Base-by-base conservation (phyloP, 2,888 invertebrate species). In the Tetrapedia diversipes region DNA sequence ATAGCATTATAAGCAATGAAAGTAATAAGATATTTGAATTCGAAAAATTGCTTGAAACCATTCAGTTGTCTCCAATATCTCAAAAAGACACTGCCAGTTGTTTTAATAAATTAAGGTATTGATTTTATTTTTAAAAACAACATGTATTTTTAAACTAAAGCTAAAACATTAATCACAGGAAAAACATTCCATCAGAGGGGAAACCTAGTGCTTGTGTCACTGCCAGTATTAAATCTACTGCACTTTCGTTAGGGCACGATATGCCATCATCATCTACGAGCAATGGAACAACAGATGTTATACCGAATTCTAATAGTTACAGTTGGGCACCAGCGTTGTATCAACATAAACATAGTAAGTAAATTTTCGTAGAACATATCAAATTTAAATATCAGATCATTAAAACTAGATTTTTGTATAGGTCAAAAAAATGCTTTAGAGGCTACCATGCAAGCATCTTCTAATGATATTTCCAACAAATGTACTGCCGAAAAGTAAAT, bases 301-400 rank as follows among this genome's bases (percentile, higher is more conserved):
- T 88, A 73, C 71, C 87, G 54, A 86, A 84, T 66, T 73, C 87
- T n/a, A 89, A 87, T 43, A 89, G 87, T 81, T 89, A 89, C 49
- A 90, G 87, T 53, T 91, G 91, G 91, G 86, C 87, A 10, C 91
- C 91, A 14, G 87, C 88, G 45, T 81, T 87, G 19, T 90, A 89
- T 85, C 90, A 90, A 70, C 88, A 89, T 60, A 88, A 87, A 64
- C 89, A 90, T 51, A 85, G 91, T 89, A 84, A 84, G 24, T 45
- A 27, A 2, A 61, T 57, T n/a, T 59, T 56, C 51, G 1, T 16
- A 34, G 1, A 27, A 1, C n/a, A 22, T 47, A 29, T 10, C 3
- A 45, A 37, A 43, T 59, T 29, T 32, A 7, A 37, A 53, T 53
- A 39, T 19, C 32, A 49, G 47, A 19, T 32, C n/a, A 32, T 19